phyloP scores from a whole-genome alignment of 2,113 vertebrate species.

The Uropsilus gracilis region DNA sequence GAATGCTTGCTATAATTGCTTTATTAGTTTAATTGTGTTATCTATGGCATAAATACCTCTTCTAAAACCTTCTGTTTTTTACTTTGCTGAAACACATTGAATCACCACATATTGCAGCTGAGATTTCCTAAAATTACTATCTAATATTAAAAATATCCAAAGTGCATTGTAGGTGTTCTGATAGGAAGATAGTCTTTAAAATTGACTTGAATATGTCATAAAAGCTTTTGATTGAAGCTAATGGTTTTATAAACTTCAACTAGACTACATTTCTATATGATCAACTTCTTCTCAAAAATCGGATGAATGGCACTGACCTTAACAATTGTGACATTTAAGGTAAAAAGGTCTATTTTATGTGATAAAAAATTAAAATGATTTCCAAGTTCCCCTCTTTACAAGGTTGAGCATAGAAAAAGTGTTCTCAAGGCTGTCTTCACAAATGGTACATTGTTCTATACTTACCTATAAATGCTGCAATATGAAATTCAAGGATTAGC shows the following conservation, averaged over 20 bases:
- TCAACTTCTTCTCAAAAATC: slow-evolving; percentile 7
- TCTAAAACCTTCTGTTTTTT: slow-evolving; percentile 60
- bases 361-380: neutral
- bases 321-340: slow-evolving; percentile 21
- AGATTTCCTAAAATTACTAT: slow-evolving; percentile 53
- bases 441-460: neutral
- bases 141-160: neutral
- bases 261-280: neutral
- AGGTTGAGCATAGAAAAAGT: neutral
- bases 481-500: neutral
- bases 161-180: slow-evolving; percentile 32
- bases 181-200: slow-evolving; percentile 6
- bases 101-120: slow-evolving; percentile 46
- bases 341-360: neutral
- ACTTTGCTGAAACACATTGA: slow-evolving; percentile 45
- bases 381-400: neutral
- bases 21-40: slow-evolving; percentile 50
- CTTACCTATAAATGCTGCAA: neutral
- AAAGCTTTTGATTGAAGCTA: slow-evolving; percentile 10
- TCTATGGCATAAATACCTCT: slow-evolving; percentile 35
- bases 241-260: neutral
- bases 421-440: neutral
- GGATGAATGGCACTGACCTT: neutral
- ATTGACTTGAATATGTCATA: slow-evolving; percentile 17
- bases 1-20: slow-evolving; percentile 49